A percentile compares a stretch with the other conserved stretches of the same genome.
Conservation (phyloP, 2,797 vertebrate species). For the Hozukius guyotensis region DNA sequence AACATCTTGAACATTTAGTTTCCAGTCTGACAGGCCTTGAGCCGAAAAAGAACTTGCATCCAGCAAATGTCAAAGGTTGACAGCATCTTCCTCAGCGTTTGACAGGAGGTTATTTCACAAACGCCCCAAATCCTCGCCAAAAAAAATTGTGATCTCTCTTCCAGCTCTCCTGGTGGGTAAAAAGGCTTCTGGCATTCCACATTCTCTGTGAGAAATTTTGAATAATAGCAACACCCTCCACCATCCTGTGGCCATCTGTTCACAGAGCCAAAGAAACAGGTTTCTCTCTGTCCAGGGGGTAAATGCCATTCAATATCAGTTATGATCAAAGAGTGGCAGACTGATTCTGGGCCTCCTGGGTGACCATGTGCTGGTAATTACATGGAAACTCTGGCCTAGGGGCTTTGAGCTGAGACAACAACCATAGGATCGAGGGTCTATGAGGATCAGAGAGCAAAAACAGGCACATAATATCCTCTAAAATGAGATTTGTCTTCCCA, state of each 20-base stretch:
- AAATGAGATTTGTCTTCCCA: not conserved
- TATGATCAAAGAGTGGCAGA: conserved; percentile 68
- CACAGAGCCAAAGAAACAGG: conserved; percentile 56
- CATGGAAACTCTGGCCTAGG: conserved; percentile 43
- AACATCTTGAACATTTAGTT: conserved; percentile 24
- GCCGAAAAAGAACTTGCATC: conserved; percentile 38
- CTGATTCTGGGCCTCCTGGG: conserved; percentile 46
- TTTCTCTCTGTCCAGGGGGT: conserved; percentile 57
- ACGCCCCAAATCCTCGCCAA: conserved; percentile 34
- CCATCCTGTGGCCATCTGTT: conserved; percentile 72
- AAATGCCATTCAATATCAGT: conserved; percentile 68
- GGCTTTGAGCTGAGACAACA: conserved; percentile 44
- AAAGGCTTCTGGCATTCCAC: conserved; percentile 52
- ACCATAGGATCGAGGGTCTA: conserved; percentile 11
- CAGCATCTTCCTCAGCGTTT: conserved; percentile 26
- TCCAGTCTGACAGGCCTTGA: conserved; percentile 28
- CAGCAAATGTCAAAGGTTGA: conserved; percentile 51
- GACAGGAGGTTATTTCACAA: conserved; percentile 50
- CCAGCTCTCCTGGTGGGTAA: conserved; percentile 50
- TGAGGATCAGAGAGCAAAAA: conserved; percentile 11
- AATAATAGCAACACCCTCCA: conserved; percentile 64
- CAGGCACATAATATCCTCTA: not conserved
- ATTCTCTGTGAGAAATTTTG: conserved; percentile 57
- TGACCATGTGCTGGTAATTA: conserved; percentile 65
- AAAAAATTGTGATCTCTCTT: conserved; percentile 52